Percentiles rank a stretch among this genome's conserved stretches.
phyloP scores from a whole-genome alignment of 2,888 invertebrate genomes.

The Acleris holmiana region DNA sequence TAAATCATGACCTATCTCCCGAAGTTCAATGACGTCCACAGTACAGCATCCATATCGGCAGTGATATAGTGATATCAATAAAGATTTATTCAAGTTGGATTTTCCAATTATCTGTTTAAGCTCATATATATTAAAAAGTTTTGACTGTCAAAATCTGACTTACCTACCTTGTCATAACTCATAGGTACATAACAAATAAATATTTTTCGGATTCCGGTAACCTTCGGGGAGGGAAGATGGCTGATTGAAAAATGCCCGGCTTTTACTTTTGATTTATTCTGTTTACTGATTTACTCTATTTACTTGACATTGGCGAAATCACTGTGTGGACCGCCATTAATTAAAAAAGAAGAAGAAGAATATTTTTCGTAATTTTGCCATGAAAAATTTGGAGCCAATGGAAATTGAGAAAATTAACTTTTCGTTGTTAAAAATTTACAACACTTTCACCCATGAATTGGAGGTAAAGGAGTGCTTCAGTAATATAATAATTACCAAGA shows the following conservation, averaged over 20 bases:
- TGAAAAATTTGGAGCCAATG: constrained; percentile 4
- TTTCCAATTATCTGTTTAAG: background rate
- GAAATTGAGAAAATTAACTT: constrained; percentile 19
- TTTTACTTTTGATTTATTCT: no score
- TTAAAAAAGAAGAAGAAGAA: no score
- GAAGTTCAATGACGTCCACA: constrained; percentile 15
- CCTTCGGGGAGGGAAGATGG: no score
- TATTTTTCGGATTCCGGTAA: no score
- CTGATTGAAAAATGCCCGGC: no score
- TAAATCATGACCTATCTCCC: constrained; percentile 27
- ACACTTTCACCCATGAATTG: constrained; percentile 52
- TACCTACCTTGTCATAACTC: background rate
- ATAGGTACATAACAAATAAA: no score
- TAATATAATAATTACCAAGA: background rate
- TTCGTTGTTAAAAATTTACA: constrained; percentile 43
- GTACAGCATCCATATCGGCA: constrained; percentile 8
- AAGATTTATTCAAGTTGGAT: constrained; percentile 1
- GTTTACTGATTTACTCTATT: no score
- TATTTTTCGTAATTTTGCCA: no score
- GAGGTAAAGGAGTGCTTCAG: constrained; percentile 45
- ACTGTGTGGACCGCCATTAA: no score
- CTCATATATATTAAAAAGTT: no score
- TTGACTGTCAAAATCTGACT: constrained; percentile 9
- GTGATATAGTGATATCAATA: constrained; percentile 8
- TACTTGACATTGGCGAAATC: no score